phyloP scores from a whole-genome alignment of 2,888 invertebrate species.

The Galerucella pusilla region DNA sequence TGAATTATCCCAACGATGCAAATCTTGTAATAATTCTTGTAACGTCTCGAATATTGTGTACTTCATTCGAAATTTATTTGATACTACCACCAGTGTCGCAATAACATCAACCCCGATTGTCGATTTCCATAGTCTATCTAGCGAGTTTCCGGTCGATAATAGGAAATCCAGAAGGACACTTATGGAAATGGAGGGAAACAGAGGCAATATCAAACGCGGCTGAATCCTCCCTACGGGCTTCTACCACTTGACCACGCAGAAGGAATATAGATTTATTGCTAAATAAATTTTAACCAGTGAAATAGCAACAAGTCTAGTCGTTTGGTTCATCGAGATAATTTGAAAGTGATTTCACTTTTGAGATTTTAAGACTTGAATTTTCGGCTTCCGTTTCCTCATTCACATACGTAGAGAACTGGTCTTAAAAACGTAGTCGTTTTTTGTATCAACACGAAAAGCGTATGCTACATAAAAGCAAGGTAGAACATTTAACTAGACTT shows the following conservation, averaged over 20 bases:
- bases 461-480: no score
- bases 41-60: not conserved
- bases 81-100: slow-evolving; percentile 7
- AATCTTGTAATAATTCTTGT: not conserved
- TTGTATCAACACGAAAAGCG: no score
- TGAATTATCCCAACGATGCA: no score
- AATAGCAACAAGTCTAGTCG: slow-evolving; percentile 41
- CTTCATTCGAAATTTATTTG: not conserved
- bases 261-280: slow-evolving; percentile 45
- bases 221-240: slow-evolving; percentile 41
- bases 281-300: slow-evolving; percentile 39
- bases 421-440: no score
- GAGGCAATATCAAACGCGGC: slow-evolving; percentile 32
- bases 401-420: no score
- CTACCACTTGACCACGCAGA: slow-evolving; percentile 43
- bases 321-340: not conserved
- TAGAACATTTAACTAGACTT: no score
- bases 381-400: no score
- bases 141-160: slow-evolving; percentile 46
- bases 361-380: not conserved
- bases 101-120: slow-evolving; percentile 26
- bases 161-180: slow-evolving; percentile 45
- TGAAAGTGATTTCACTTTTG: not conserved
- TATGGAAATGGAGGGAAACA: slow-evolving; percentile 44
- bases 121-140: slow-evolving; percentile 40